Evolutionary conservation across 2,888 invertebrate genomes (phyloP), one percentile per base, ranked within the genome.

Genomic region (Deilephila elpenor): DNA sequence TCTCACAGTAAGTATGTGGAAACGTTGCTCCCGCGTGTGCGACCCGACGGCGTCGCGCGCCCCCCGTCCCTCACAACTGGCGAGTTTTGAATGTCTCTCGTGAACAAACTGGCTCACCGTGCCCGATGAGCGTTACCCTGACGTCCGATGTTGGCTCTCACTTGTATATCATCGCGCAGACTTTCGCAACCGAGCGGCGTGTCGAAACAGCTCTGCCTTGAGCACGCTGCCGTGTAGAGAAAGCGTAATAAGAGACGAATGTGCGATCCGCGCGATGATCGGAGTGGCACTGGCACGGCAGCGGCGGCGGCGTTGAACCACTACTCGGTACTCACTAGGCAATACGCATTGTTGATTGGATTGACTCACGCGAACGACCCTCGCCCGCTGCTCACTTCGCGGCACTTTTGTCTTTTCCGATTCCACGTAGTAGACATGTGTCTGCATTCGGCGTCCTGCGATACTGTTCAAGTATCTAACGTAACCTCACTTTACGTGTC

Each of bases 101-200:
- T 89, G 83, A 86, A 86, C 86, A 88, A 93, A 92, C 86, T 91
- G 89, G 94, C 94, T 91, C 94, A 94, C 94, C 93, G 91, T 87
- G 89, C 85, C 88, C 91, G 94, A 93, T 93, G 93, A 94, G 94
- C 94, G 91, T 90, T 92, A 93, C 91, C 90, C 91, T 89, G 90
- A 86, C 90, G 91, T 90, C 86, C 84, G 86, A 87, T 89, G 88
- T 85, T 88, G 87, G 90, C 93, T 93, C 94, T 94, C 94, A 94
- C 94, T 94, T 94, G 90, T 94, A 93, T 93, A 94, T 94, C 94
- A 94, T 94, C 93, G 93, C 94, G 94, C 89, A 90, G 85, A 94
- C 94, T 94, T 93, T 94, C 94, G 94, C 91, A 94, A 94, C 86
- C 92, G 89, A 91, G 84, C 86, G 86, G 87, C 88, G 93, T 94